Evolutionary conservation across 2,797 vertebrate genomes (phyloP).

Genomic region (Falco biarmicus): DNA sequence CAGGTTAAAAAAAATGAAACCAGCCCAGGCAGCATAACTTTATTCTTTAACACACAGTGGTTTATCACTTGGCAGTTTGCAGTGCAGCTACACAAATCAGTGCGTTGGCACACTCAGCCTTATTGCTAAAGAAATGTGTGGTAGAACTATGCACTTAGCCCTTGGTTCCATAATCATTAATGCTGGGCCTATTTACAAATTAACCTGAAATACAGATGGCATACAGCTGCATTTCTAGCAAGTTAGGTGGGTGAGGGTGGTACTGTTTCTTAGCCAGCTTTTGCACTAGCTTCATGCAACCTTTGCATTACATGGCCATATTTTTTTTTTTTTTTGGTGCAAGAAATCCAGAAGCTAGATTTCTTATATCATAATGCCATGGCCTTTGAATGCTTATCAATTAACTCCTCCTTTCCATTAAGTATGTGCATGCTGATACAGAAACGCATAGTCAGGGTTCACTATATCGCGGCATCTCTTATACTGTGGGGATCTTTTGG

Average conservation of each 20-base stretch:
- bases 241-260: neutral
- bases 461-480: neutral
- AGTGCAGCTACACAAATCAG: neutral
- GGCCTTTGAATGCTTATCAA: neutral
- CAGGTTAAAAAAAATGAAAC: neutral
- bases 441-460: neutral
- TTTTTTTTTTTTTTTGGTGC: neutral
- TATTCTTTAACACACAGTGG: neutral
- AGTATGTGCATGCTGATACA: neutral
- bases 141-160: neutral
- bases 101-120: neutral
- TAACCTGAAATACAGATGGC: constrained; percentile 1
- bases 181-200: constrained; percentile 35
- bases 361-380: neutral
- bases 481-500: neutral
- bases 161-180: constrained; percentile 21
- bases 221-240: neutral
- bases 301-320: neutral
- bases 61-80: neutral
- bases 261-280: neutral
- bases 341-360: neutral
- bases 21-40: neutral
- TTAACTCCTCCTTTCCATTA: neutral
- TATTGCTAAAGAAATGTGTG: neutral
- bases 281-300: neutral